Conservation (phyloP, 2,888 invertebrate species). For the Clanis bilineata region DNA sequence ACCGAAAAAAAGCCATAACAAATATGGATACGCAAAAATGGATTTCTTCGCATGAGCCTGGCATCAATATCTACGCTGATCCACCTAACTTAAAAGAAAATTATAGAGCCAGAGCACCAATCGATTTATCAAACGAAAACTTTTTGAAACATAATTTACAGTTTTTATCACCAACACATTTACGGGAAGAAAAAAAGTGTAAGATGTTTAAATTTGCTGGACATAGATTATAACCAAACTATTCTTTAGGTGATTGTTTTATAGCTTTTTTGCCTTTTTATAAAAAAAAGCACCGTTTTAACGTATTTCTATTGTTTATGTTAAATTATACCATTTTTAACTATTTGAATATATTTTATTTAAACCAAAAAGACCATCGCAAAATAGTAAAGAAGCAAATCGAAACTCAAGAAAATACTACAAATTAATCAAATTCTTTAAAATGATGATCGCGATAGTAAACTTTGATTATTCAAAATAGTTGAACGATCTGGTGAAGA, state of each 20-base stretch:
- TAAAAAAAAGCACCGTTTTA: not conserved
- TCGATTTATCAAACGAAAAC: constrained; percentile 19
- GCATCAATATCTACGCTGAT: constrained; percentile 25
- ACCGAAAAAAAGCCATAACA: constrained; percentile 51
- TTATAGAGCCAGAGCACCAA: constrained; percentile 17
- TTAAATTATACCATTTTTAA: not conserved
- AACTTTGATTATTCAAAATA: constrained; percentile 45
- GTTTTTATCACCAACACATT: constrained; percentile 41
- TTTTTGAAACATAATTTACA: constrained; percentile 38
- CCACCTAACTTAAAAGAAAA: not conserved
- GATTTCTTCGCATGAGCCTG: constrained; percentile 32
- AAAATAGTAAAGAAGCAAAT: no score
- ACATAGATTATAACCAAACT: constrained; percentile 50
- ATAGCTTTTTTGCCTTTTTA: not conserved
- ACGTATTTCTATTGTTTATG: not conserved
- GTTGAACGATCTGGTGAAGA: constrained; percentile 29
- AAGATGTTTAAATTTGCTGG: constrained; percentile 72
- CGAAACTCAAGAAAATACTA: not conserved
- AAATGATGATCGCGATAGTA: constrained; percentile 33
- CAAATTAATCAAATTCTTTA: not conserved
- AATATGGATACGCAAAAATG: constrained; percentile 49
- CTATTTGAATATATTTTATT: no score
- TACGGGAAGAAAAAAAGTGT: constrained; percentile 55
- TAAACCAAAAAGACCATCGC: no score
- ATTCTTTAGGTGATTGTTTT: not conserved